Evolutionary conservation across 1,140 invertebrate genomes (phyloP).

Genomic region (Cyclargus thomasi): DNA sequence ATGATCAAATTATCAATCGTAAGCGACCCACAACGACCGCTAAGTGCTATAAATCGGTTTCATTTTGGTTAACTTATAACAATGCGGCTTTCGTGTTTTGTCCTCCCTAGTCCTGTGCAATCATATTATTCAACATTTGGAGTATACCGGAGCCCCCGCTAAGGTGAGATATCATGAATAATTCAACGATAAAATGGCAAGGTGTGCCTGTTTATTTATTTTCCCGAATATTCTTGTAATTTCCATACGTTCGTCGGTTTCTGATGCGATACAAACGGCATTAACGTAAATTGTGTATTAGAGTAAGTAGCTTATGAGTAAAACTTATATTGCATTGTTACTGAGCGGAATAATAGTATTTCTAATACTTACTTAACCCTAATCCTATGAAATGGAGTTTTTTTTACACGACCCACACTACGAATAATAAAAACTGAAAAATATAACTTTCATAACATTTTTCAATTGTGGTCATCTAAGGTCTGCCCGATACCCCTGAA

Average conservation of each 20-base stretch:
- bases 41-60: background rate
- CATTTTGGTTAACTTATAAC: slow-evolving; percentile 28
- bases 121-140: slow-evolving; percentile 50
- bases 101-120: slow-evolving; percentile 47
- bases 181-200: slow-evolving; percentile 71
- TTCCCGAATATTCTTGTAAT: slow-evolving; percentile 60
- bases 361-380: too few species aligned
- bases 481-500: too few species aligned
- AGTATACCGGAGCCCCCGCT: slow-evolving; percentile 42
- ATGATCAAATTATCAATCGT: too few species aligned
- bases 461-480: too few species aligned
- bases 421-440: too few species aligned
- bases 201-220: slow-evolving; percentile 69
- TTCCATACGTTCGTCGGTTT: slow-evolving; percentile 43
- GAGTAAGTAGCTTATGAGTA: background rate
- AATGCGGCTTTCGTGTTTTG: slow-evolving; percentile 51
- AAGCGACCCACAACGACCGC: background rate
- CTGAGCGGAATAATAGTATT: background rate
- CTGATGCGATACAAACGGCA: slow-evolving; percentile 20
- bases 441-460: too few species aligned
- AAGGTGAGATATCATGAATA: slow-evolving; percentile 68
- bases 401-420: too few species aligned
- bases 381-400: too few species aligned
- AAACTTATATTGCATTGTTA: background rate
- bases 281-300: slow-evolving; percentile 4